A percentile compares a stretch with the other conserved stretches of the same genome.
Evolutionary conservation across 2,888 invertebrate species (phyloP).

Genomic region (Megaustenia siamemsis): DNA sequence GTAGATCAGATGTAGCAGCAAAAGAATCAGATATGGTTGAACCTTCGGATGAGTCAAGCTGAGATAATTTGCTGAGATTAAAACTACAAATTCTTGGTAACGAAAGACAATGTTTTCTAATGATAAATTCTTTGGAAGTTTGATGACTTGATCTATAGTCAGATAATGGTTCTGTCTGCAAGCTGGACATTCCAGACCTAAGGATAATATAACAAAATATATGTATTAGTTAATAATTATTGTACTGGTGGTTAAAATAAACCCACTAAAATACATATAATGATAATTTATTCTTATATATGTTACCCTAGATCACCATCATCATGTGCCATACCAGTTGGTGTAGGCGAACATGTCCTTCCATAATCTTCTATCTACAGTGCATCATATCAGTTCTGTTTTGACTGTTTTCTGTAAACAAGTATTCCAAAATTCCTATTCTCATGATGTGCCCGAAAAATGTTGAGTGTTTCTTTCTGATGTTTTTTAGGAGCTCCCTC

Average conservation of each 20-base stretch:
- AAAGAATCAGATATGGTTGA: constrained; percentile 3
- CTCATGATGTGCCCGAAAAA: no score
- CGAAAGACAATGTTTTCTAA: constrained; percentile 77
- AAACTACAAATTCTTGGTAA: constrained; percentile 75
- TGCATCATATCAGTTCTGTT: no score
- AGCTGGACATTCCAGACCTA: constrained; percentile 74
- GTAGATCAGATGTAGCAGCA: background rate
- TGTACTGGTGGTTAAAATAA: background rate
- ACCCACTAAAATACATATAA: no score
- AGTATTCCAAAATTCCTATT: no score
- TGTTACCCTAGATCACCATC: no score
- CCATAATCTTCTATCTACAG: no score
- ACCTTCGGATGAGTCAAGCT: constrained; percentile 59
- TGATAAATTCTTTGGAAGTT: constrained; percentile 75
- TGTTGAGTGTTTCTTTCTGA: no score
- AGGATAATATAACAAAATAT: constrained; percentile 2
- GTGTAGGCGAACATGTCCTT: no score
- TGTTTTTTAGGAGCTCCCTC: no score
- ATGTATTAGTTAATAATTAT: background rate
- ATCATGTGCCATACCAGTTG: no score
- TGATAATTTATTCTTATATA: no score
- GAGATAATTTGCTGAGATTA: constrained; percentile 66
- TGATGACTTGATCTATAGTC: constrained; percentile 64
- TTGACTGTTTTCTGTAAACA: no score
- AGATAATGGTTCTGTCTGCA: constrained; percentile 71